A percentile compares a stretch with the other conserved stretches of the same genome.
phyloP scores from a whole-genome alignment of 1,140 invertebrate genomes.

The Diachasma alloeum region DNA sequence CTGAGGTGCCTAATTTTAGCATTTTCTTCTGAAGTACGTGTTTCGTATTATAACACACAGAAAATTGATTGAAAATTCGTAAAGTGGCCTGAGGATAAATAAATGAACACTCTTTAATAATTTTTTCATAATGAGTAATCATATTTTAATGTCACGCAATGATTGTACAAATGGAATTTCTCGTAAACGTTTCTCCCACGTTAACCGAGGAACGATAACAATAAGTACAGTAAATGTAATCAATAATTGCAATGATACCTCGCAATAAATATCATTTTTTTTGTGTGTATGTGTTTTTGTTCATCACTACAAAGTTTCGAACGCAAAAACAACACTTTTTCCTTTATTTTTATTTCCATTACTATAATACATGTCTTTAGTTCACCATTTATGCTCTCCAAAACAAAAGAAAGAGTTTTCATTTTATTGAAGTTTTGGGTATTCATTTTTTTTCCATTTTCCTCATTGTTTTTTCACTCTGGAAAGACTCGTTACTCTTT shows the following conservation, averaged over 20 bases:
- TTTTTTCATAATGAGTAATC: slow-evolving; percentile 61
- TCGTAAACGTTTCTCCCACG: slow-evolving; percentile 56
- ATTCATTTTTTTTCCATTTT: slow-evolving; percentile 8
- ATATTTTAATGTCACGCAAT: slow-evolving; percentile 66
- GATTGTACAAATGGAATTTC: slow-evolving; percentile 66
- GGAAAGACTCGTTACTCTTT: slow-evolving; percentile 22
- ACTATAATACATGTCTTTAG: slow-evolving; percentile 35
- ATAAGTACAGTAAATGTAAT: slow-evolving; percentile 58
- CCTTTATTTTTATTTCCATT: slow-evolving; percentile 18
- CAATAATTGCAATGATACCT: slow-evolving; percentile 33
- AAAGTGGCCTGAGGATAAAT: background rate
- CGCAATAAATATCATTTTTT: slow-evolving; percentile 34
- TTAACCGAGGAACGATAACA: slow-evolving; percentile 64
- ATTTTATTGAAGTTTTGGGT: background rate
- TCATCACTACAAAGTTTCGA: slow-evolving; percentile 28
- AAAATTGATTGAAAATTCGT: background rate
- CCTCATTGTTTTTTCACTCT: slow-evolving; percentile 8
- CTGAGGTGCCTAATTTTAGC: background rate
- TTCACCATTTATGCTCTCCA: slow-evolving; percentile 16
- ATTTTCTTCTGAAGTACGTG: too few relatives aligned
- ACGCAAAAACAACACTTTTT: slow-evolving; percentile 26
- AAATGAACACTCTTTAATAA: background rate
- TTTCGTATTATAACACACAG: too few relatives aligned
- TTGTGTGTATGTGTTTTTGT: slow-evolving; percentile 15
- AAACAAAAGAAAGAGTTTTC: slow-evolving; percentile 28